These are phyloP conservation scores for Tretioscincus oriximinensis DNA, from an alignment of 2,113 vertebrate species.

Conservation along the genomic window DNA sequence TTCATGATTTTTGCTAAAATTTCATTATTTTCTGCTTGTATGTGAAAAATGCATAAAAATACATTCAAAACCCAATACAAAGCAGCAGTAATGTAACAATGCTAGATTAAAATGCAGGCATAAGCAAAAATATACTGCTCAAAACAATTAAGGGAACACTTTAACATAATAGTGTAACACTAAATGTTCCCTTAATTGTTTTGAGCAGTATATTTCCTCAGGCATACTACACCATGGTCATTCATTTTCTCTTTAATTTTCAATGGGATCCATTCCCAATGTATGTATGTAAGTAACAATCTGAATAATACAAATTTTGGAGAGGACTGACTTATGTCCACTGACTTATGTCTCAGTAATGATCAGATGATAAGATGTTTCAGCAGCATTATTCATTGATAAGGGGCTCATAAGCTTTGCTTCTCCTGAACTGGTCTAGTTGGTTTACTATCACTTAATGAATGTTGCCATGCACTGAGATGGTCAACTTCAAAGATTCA, in stretches of 20 bases:
- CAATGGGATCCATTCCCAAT: neutral
- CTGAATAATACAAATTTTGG: neutral
- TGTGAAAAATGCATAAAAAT: neutral
- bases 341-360: too few species aligned
- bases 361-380: neutral
- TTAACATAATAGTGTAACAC: too few species aligned
- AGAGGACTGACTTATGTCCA: neutral
- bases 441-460: neutral
- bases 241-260: neutral
- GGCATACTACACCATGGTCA: too few species aligned
- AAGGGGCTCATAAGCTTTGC: neutral
- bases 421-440: neutral
- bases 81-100: neutral
- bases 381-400: too few species aligned
- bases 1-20: neutral
- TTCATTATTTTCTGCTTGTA: too few species aligned
- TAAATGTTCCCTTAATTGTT: too few species aligned
- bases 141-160: too few species aligned
- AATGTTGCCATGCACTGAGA: neutral
- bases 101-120: neutral
- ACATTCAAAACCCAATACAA: neutral
- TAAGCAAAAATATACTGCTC: neutral
- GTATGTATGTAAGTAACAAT: neutral
- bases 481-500: too few species aligned
- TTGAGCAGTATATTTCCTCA: too few species aligned